Base-by-base conservation (phyloP, 2,113 vertebrate species). In the Prinia subflava region DNA sequence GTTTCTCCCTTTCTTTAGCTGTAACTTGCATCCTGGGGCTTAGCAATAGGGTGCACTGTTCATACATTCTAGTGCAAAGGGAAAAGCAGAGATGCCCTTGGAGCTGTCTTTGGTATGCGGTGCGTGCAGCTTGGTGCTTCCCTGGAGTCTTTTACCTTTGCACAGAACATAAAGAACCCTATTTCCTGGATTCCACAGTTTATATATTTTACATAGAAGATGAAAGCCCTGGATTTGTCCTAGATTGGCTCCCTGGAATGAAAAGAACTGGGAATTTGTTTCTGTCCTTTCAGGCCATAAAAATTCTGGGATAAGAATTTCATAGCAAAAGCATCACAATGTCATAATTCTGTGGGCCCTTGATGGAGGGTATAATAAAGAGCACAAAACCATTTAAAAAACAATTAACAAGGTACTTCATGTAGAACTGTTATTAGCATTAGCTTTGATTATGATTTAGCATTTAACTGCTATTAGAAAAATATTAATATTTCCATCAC, bases 171-270 rank as follows among this genome's bases (percentile, higher is more conserved):
- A 80, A 73, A 74, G 15, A 46, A 62, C 42, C 4, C 27, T 68
- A 5, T 73, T 95, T 95, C 75, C 79, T 65, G n/a, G 87, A 65
- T 88, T 73, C 49, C 68, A 87, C 49, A 57, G 50, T 77, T 90
- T 86, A 42, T 65, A 22, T 93, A 53, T 86, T 86, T 90, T 92
- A 90, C 60, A 59, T 23, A 65, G 78, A 76, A 81, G 75, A 81
- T 90, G 83, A 90, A 97, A 85, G 74, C 15, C 56, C 49, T 81
- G 62, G 62, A 47, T 83, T 94, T 96, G 31, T 70, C 55, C 62
- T 87, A 67, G 68, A 83, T 92, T 91, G 73, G 27, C 22, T 83
- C 17, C 20, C 71, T 62, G 53, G 73, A 87, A 92, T 70, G 50
- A 78, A 90, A 53, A 94, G 41, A 47, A 24, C 15, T 74, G 69